These are phyloP conservation scores for Trichechus manatus DNA, from an alignment of 2,113 vertebrate species.

Conservation along the genomic window DNA sequence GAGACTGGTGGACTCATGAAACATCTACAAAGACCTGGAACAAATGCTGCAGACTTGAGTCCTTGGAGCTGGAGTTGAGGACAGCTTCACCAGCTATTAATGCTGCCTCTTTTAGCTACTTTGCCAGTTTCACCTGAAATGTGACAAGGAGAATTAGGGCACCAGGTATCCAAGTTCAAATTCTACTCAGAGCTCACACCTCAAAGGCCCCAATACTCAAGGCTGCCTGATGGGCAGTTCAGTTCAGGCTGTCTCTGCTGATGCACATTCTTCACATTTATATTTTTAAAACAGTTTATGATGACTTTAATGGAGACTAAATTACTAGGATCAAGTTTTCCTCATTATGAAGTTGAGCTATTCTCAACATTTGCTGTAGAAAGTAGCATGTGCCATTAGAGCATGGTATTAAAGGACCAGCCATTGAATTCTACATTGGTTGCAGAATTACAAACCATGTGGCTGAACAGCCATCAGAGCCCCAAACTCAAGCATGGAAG, in stretches of 20 bases:
- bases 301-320: slow-evolving; percentile 1
- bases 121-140: background rate
- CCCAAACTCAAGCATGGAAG: background rate
- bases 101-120: background rate
- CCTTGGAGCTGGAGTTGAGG: fast-evolving
- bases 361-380: slow-evolving; percentile 5
- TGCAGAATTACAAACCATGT: background rate
- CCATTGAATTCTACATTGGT: background rate
- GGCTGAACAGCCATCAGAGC: background rate
- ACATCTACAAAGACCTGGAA: background rate
- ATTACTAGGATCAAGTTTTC: background rate
- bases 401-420: background rate
- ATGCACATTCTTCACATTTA: background rate
- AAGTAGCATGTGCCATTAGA: background rate
- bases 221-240: background rate
- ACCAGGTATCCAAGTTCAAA: background rate
- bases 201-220: too few relatives aligned
- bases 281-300: background rate
- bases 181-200: background rate
- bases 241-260: background rate
- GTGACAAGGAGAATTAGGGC: background rate
- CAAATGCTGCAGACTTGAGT: fast-evolving
- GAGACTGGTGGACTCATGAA: background rate
- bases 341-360: background rate
- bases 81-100: background rate